Evolutionary conservation across 2,113 vertebrate genomes (phyloP).

Genomic region (Micronycteris hirsuta): DNA sequence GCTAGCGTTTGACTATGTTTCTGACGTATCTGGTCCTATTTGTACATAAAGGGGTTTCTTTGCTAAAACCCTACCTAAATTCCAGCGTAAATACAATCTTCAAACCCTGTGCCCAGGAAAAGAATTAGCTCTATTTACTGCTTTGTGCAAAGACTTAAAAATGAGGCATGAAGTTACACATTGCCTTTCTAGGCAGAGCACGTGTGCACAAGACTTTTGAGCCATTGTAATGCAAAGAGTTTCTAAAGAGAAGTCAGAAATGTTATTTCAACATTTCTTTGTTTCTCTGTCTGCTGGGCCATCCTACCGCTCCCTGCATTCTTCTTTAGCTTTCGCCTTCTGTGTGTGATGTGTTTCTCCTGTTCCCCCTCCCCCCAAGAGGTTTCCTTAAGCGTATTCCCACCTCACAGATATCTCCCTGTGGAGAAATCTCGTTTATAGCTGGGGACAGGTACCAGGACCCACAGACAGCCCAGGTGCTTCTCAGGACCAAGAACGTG

Average conservation of each 20-base stretch:
- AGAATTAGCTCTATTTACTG: neutral
- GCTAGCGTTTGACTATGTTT: neutral
- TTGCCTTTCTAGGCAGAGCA: neutral
- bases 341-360: too few species aligned
- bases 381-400: neutral
- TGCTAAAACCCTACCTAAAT: neutral
- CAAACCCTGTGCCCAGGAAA: neutral
- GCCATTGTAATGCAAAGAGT: neutral
- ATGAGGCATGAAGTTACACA: neutral
- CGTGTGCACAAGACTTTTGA: neutral
- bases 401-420: neutral
- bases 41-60: neutral
- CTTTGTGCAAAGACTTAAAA: neutral
- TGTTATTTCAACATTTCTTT: neutral
- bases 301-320: neutral
- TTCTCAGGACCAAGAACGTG: neutral
- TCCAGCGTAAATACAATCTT: conserved; percentile 7
- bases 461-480: neutral
- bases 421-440: neutral
- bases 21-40: neutral
- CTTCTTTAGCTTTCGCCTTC: neutral
- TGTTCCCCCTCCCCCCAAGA: neutral
- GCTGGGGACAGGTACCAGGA: neutral
- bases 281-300: neutral
- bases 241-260: neutral